Evolutionary conservation across 2,113 vertebrate genomes (phyloP).

Genomic region (Rhabdornis inornatus): DNA sequence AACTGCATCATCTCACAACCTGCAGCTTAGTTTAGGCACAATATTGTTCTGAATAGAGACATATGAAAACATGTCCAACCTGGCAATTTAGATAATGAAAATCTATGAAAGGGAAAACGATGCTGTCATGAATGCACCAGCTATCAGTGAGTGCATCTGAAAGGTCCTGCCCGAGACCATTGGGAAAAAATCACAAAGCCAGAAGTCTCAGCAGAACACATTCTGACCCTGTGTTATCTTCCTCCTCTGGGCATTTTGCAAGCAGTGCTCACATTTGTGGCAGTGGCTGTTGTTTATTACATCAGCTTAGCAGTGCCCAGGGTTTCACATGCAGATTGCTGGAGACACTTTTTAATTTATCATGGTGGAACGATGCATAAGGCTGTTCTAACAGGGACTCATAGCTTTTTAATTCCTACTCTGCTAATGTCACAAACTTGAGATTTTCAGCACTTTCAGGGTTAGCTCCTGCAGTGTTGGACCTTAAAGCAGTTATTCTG

Average conservation of each 20-base stretch:
- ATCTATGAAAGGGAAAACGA: background rate
- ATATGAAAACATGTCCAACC: background rate
- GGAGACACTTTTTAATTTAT: background rate
- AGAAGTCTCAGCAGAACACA: background rate
- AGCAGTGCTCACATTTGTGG: background rate
- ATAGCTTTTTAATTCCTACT: background rate
- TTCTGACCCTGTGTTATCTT: background rate
- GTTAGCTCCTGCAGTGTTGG: background rate
- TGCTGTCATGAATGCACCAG: background rate
- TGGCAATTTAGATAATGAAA: background rate
- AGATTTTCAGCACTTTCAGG: background rate
- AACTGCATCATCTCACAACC: background rate
- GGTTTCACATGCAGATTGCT: background rate
- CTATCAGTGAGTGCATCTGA: background rate
- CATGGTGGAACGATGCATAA: background rate
- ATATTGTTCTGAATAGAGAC: background rate
- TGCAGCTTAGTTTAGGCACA: background rate
- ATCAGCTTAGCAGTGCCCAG: background rate
- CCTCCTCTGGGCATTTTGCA: background rate
- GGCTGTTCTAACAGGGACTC: background rate
- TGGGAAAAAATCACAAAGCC: background rate
- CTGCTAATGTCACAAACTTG: background rate
- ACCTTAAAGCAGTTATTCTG: background rate
- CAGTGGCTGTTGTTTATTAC: background rate
- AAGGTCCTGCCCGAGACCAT: background rate